Conservation (phyloP, 2,113 vertebrate species). For the Pterocles gutturalis region DNA sequence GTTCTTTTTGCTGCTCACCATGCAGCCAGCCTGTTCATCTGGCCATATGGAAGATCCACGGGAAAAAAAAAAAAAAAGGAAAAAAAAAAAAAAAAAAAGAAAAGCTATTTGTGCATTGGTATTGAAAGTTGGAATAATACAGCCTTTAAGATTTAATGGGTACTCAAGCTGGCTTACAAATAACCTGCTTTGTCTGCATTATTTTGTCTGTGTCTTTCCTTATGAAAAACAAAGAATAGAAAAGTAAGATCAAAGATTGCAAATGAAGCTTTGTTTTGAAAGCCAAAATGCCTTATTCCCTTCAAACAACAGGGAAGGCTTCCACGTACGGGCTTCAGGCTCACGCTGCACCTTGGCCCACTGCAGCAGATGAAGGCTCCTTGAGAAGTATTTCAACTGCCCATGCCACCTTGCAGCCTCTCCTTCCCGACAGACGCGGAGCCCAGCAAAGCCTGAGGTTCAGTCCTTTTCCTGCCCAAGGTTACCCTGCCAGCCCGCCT, state of each 20-base stretch:
- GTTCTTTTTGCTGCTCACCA: constrained; percentile 72
- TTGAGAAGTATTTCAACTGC: neutral
- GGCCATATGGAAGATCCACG: constrained; percentile 75
- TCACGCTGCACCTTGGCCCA: neutral
- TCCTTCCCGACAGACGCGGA: neutral
- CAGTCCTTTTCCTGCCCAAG: neutral
- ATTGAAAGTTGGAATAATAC: constrained; percentile 73
- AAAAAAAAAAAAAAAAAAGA: constrained; percentile 5
- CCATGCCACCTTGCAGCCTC: fast-evolving
- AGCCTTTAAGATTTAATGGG: constrained; percentile 80
- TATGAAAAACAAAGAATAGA: constrained; percentile 61
- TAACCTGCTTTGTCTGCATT: constrained; percentile 73
- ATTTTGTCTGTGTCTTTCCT: constrained; percentile 57
- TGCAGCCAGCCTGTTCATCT: constrained; percentile 71
- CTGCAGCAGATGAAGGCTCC: neutral
- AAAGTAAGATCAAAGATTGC: constrained; percentile 78
- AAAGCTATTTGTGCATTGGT: constrained; percentile 67
- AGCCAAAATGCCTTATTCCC: constrained; percentile 72
- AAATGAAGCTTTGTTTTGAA: constrained; percentile 62
- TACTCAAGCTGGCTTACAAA: constrained; percentile 76
- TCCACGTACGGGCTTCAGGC: neutral
- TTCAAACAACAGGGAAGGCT: constrained; percentile 46
- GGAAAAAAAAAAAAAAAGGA: constrained; percentile 41
- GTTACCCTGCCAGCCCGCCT: neutral
- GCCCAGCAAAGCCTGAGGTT: neutral